These are phyloP conservation scores for Actias luna DNA, from an alignment of 2,888 invertebrate species.

Conservation along the genomic window DNA sequence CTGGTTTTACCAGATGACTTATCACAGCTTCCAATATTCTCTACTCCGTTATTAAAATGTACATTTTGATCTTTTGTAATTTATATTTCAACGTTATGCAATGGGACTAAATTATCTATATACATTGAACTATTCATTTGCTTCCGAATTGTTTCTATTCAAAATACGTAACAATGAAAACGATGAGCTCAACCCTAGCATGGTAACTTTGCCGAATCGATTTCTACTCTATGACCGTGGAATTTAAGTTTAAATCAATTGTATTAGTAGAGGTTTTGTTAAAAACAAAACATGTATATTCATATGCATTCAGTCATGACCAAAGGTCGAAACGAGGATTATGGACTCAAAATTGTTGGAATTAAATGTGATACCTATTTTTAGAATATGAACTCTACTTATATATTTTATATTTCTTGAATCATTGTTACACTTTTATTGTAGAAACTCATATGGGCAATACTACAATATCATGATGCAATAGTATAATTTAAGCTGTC, in stretches of 20 bases:
- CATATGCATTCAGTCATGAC: slow-evolving; percentile 11
- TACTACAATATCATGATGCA: slow-evolving; percentile 4
- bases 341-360: not conserved
- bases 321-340: slow-evolving; percentile 15
- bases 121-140: slow-evolving; percentile 12
- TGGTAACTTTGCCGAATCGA: not conserved
- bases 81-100: not conserved
- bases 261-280: not conserved
- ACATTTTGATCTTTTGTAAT: slow-evolving; percentile 5
- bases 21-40: not conserved
- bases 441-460: slow-evolving; percentile 14
- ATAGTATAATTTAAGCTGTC: not conserved
- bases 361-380: slow-evolving; percentile 11
- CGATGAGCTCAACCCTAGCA: not conserved
- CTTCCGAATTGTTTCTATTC: slow-evolving; percentile 18
- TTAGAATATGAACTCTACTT: too few relatives aligned
- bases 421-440: slow-evolving; percentile 18
- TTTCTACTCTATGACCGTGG: not conserved
- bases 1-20: slow-evolving; percentile 9
- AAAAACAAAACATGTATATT: not conserved
- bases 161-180: slow-evolving; percentile 10
- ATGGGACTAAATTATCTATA: not conserved
- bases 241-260: not conserved
- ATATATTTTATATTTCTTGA: slow-evolving; percentile 16
- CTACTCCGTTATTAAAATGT: not conserved